phyloP scores from a whole-genome alignment of 2,888 invertebrate genomes.

The Zeuzera pyrina region DNA sequence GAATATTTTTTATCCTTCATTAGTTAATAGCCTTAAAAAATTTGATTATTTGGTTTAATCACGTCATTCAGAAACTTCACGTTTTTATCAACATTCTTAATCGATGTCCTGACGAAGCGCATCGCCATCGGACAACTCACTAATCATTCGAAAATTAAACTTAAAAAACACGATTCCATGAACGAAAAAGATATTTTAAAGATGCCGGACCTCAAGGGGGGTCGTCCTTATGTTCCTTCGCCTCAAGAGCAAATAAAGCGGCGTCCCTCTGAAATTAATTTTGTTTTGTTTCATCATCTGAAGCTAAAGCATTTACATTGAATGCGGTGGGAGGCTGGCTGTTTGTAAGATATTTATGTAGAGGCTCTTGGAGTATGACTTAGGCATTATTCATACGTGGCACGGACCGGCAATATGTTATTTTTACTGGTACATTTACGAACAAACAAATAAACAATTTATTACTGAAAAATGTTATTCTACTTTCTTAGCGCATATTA shows the following conservation, averaged over 20 bases:
- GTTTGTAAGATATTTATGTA: slow-evolving; percentile 67
- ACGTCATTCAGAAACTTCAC: slow-evolving; percentile 18
- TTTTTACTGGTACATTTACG: slow-evolving; percentile 64
- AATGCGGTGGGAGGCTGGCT: slow-evolving; percentile 66
- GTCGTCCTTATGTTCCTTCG: slow-evolving; percentile 50
- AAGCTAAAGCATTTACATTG: slow-evolving; percentile 67
- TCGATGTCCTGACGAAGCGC: slow-evolving; percentile 38
- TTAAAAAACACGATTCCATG: slow-evolving; percentile 39
- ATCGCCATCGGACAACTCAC: slow-evolving; percentile 34
- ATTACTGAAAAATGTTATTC: neutral
- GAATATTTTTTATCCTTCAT: too few species aligned
- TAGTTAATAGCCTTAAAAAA: slow-evolving; percentile 23
- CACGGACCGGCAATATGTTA: slow-evolving; percentile 56
- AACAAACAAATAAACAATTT: slow-evolving; percentile 15
- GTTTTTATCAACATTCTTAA: slow-evolving; percentile 43
- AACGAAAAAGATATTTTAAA: slow-evolving; percentile 49
- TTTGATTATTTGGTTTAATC: slow-evolving; percentile 27
- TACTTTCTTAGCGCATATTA: too few species aligned
- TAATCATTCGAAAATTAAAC: slow-evolving; percentile 52
- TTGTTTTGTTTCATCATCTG: slow-evolving; percentile 70
- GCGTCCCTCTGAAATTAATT: slow-evolving; percentile 68
- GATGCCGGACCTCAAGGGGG: slow-evolving; percentile 58
- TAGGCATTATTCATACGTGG: slow-evolving; percentile 65
- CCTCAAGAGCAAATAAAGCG: slow-evolving; percentile 56
- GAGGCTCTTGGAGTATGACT: slow-evolving; percentile 63